Evolutionary conservation across 2,113 vertebrate genomes (phyloP), one percentile per base, ranked within the genome.

Genomic region (Amphiprion percula): DNA sequence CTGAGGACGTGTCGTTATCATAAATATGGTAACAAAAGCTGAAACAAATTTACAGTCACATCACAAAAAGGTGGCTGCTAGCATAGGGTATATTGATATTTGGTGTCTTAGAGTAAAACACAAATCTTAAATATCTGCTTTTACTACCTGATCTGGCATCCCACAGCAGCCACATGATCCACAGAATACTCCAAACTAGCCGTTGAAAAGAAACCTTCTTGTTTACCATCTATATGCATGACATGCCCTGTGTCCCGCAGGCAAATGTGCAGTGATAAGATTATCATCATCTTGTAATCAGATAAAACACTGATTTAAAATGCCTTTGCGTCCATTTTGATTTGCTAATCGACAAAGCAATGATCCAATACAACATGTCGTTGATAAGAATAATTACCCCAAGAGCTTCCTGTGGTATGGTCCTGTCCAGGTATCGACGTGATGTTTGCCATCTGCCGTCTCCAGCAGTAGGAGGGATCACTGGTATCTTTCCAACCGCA

Each of bases 11-110:
- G 0, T 6, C 1, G 0, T 5, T 1, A 9, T 80, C 12, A 74
- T 83, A 37, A 52, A 94, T 82, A 64, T 94, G 78, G 80, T 93
- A 95, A 93, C 94, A 95, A 80, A 95, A 95, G n/a, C 95, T 95
- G 82, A 69, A 92, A 90, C 1, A 74, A 12, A 85, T 63, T 15
- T 24, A 72, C 5, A 77, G 49, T n/a, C 49, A 72, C 21, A 55
- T 72, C 16, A 59, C 6, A 62, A 49, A 49, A 58, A 44, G 44
- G 33, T 33, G 30, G 68, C 17, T 64, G 53, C 9, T 54, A 2
- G 2, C 19, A 46, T 1, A 21, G 12, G 2, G 5, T n/a, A 5
- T 5, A 1, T 9, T 65, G 17, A 50, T 44, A 46, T 50, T n/a
- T 11, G 47, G 10, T 41, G 26, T 85, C 0, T 49, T 5, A 17